Evolutionary conservation across 2,797 vertebrate species (phyloP).

Genomic region (Cossypha heuglini): DNA sequence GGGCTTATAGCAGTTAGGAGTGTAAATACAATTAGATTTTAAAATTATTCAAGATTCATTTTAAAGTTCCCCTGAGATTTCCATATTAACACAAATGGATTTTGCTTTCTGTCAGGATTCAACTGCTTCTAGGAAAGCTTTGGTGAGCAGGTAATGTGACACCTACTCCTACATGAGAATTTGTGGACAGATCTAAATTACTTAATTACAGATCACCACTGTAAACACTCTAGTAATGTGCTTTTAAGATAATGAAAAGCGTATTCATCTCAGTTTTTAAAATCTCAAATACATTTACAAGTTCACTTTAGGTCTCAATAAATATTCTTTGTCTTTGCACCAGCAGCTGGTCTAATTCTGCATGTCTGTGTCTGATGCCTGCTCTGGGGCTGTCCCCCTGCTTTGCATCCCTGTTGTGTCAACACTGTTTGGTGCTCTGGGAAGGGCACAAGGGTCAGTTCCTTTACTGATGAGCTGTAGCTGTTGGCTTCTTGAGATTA

Average conservation of each 20-base stretch:
- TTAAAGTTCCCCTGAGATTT: conserved; percentile 59
- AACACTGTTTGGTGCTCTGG: not conserved
- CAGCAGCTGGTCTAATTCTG: not conserved
- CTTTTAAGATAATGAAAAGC: conserved; percentile 44
- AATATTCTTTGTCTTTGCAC: not conserved
- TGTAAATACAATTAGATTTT: conserved; percentile 68
- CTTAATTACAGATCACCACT: not conserved
- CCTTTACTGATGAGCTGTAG: conserved; percentile 24
- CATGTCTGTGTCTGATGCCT: not conserved
- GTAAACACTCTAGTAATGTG: conserved; percentile 22
- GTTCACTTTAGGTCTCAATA: not conserved
- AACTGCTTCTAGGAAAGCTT: conserved; percentile 50
- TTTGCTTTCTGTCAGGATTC: conserved; percentile 60
- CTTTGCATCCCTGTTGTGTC: conserved; percentile 1
- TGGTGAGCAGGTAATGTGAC: conserved; percentile 25
- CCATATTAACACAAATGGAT: conserved; percentile 54
- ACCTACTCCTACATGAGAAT: not conserved
- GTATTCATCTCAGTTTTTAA: not conserved
- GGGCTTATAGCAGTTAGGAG: conserved; percentile 58
- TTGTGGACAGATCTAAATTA: conserved; percentile 37
- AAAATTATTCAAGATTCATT: conserved; percentile 75
- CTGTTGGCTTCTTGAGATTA: not conserved
- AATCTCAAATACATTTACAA: conserved; percentile 11
- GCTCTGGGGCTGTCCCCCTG: not conserved
- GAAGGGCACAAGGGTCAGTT: conserved; percentile 10